Evolutionary conservation across 2,113 vertebrate genomes (phyloP).

Genomic region (Galeopterus variegatus): DNA sequence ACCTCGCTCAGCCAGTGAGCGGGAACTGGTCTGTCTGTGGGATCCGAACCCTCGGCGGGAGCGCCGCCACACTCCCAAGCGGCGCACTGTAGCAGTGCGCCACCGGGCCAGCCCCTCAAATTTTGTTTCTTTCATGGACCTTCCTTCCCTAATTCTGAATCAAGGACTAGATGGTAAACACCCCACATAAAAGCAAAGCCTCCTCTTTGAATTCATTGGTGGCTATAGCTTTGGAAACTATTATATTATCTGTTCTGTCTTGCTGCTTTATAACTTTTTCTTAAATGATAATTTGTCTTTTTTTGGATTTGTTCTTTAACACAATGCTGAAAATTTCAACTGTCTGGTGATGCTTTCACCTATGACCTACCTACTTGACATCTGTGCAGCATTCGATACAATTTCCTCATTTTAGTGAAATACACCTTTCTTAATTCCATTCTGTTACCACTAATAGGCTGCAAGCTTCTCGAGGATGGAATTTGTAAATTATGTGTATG

Average conservation of each 20-base stretch:
- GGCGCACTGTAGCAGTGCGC: no score
- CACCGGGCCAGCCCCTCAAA: no score
- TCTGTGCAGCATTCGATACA: neutral
- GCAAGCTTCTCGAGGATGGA: neutral
- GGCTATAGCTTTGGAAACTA: conserved; percentile 9
- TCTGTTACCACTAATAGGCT: neutral
- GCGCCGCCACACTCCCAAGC: no score
- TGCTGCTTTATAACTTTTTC: neutral
- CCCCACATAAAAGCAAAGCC: neutral
- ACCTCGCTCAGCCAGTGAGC: no score
- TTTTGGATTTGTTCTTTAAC: conserved; percentile 45
- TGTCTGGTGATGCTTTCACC: neutral
- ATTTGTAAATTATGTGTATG: neutral
- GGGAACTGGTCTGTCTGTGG: no score
- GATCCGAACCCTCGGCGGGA: no score
- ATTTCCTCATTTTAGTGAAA: conserved; percentile 13
- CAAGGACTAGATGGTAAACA: neutral
- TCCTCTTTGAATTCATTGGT: neutral
- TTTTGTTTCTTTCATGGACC: neutral
- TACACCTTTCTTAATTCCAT: neutral
- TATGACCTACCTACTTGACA: neutral
- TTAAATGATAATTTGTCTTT: conserved; percentile 24
- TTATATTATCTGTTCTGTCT: neutral
- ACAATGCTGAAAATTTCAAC: conserved; percentile 9
- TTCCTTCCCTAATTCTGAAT: neutral